A percentile compares a stretch with the other conserved stretches of the same genome.
These are phyloP conservation scores for Lissonota sp. DNA, from an alignment of 2,888 invertebrate species.

Conservation along the genomic window DNA sequence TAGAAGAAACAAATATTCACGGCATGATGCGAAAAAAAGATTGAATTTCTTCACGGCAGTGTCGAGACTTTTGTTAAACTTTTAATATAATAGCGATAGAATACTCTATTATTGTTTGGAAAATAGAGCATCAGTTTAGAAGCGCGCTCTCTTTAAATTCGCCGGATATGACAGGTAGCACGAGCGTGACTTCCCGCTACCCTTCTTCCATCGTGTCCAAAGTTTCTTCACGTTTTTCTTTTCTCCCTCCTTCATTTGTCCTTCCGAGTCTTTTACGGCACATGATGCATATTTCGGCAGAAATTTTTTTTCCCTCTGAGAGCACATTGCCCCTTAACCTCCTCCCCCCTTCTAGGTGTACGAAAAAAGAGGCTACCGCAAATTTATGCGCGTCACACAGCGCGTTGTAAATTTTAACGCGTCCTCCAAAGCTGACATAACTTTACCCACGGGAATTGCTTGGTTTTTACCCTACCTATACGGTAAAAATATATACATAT, in stretches of 20 bases:
- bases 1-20: conserved; percentile 34
- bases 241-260: conserved; percentile 27
- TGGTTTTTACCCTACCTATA: conserved; percentile 34
- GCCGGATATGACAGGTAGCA: conserved; percentile 66
- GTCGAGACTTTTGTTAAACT: conserved; percentile 4
- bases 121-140: conserved; percentile 27
- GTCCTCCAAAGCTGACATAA: conserved; percentile 63
- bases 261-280: conserved; percentile 39
- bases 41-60: neutral
- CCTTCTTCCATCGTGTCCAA: conserved; percentile 43
- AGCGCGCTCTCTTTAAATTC: conserved; percentile 32
- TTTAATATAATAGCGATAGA: conserved; percentile 31
- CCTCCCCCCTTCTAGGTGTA: conserved; percentile 10
- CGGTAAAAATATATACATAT: too few relatives aligned
- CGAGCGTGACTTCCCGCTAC: conserved; percentile 56
- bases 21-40: conserved; percentile 23
- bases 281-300: conserved; percentile 56
- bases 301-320: conserved; percentile 60
- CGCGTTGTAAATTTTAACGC: conserved; percentile 72
- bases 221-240: conserved; percentile 35
- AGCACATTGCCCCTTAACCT: conserved; percentile 19
- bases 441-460: conserved; percentile 61
- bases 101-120: conserved; percentile 24
- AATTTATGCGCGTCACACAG: conserved; percentile 72
- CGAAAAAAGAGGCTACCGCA: conserved; percentile 32